Conservation (phyloP, 2,888 invertebrate genomes). For the Lasius fuliginosus region DNA sequence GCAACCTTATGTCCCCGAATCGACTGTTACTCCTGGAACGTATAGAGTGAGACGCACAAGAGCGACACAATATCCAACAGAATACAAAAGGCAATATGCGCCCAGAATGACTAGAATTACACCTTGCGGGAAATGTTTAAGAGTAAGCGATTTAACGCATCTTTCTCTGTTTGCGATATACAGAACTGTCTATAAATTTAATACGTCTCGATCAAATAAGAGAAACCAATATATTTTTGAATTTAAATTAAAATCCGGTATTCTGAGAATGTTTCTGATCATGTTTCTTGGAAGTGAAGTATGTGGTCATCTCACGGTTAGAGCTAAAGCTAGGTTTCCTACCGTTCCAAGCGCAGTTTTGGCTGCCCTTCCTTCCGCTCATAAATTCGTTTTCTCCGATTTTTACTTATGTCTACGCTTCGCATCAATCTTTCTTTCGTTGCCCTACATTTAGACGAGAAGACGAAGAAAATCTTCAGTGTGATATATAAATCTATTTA, state of each 20-base stretch:
- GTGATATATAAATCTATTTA: constrained; percentile 10
- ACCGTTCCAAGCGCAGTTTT: constrained; percentile 25
- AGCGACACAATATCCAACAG: neutral
- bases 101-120: constrained; percentile 56
- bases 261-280: neutral
- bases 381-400: constrained; percentile 46
- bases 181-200: neutral
- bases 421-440: constrained; percentile 34
- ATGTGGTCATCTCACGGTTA: constrained; percentile 26
- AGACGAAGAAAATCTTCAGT: constrained; percentile 11
- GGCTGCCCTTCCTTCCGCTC: constrained; percentile 43
- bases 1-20: neutral
- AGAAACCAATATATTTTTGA: neutral
- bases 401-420: constrained; percentile 41
- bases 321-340: constrained; percentile 14
- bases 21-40: neutral
- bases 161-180: neutral
- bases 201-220: neutral
- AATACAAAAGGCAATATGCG: neutral
- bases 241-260: neutral
- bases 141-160: constrained; percentile 48
- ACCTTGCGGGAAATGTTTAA: constrained; percentile 63
- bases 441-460: constrained; percentile 31
- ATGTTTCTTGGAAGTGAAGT: constrained; percentile 8
- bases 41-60: constrained; percentile 13